Evolutionary conservation across 2,113 vertebrate species (phyloP), one percentile per base, ranked within the genome.

Genomic region (Cettia cetti): DNA sequence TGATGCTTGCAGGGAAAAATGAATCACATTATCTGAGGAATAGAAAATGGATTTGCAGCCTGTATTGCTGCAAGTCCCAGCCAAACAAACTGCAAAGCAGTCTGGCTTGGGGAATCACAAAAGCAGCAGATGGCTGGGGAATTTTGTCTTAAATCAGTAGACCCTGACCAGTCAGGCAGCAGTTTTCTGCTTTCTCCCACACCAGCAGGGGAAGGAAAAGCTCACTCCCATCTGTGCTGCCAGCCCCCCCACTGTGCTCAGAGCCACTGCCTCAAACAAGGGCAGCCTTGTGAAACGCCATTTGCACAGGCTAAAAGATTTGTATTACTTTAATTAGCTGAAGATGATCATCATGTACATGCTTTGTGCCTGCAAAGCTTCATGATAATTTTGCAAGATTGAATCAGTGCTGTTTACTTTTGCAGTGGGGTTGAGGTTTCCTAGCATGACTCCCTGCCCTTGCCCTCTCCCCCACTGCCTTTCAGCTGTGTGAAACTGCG

Each of bases 81-180:
- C 6, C 17, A 14, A 61, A 30, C 35, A 45, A 87, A 86, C 35
- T 12, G 21, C 59, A 85, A 65, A 69, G 19, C 39, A 18, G 15
- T 26, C 74, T 76, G 94, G 26, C 33, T 31, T 61, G 71, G 30
- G 76, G 52, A 82, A 74, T 63, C 20, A 35, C 1, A 2, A 47
- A 65, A 80, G 76, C 72, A 78, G 80, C 89, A 92, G 92, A 95
- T 93, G 90, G 90, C 75, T 77, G 80, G 76, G 85, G 66, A 92
- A 33, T 93, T 91, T 77, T 65, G 26, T 65, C 79, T 72, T n/a
- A 37, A 88, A 53, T 42, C 1, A 0, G 78, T 35, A 66, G 68
- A 11, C 53, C n/a, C 1, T n/a, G 82, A 85, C 74, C 85, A 82
- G 74, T 66, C 74, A 75, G 7, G 3, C 82, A 80, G 75, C 88